Evolutionary conservation across 2,797 vertebrate species (phyloP).

Genomic region (Smutsia gigantea): DNA sequence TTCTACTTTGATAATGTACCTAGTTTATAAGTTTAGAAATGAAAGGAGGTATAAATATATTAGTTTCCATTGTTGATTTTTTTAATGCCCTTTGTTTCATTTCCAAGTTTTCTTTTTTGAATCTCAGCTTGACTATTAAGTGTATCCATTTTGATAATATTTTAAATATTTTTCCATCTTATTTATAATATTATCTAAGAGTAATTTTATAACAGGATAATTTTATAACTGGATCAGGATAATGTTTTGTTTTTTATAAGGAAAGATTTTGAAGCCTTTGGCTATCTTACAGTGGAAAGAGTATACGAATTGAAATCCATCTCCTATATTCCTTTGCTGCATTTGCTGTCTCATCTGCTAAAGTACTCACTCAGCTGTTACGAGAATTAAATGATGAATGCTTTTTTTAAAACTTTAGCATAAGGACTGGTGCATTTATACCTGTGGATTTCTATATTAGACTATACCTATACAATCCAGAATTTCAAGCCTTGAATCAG

Average conservation of each 20-base stretch:
- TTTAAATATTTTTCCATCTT: constrained; percentile 19
- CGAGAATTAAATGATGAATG: background rate
- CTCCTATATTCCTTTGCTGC: background rate
- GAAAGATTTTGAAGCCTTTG: constrained; percentile 32
- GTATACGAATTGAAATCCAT: background rate
- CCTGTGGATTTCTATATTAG: background rate
- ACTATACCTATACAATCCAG: background rate
- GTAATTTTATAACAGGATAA: background rate
- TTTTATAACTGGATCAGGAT: background rate
- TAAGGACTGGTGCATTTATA: background rate
- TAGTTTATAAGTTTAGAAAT: constrained; percentile 29
- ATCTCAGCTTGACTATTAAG: constrained; percentile 2
- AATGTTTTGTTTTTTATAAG: background rate
- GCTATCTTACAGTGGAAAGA: background rate
- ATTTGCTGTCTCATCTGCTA: background rate
- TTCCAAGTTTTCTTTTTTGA: constrained; percentile 5
- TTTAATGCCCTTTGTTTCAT: background rate
- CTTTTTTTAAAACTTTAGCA: background rate
- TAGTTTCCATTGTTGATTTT: constrained; percentile 35
- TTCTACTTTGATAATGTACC: background rate
- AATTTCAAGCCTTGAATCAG: background rate
- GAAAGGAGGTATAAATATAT: background rate
- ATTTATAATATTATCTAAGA: background rate
- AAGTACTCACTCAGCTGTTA: background rate
- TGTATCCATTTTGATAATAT: background rate